Evolutionary conservation across 2,113 vertebrate genomes (phyloP).

Genomic region (Cyanoramphus novaezelandiae): DNA sequence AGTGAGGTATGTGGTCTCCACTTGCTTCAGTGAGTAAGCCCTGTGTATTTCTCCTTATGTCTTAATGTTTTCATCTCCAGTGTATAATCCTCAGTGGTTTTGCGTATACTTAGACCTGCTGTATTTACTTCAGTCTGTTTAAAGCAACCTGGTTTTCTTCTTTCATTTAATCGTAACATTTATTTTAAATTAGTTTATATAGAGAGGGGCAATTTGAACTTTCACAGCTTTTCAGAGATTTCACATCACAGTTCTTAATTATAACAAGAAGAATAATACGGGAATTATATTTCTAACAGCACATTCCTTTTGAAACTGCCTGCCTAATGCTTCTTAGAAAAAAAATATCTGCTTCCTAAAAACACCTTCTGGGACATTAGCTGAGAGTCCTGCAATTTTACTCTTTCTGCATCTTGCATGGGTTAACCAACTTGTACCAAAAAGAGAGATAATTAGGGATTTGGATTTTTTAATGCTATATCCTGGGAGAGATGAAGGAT

Average conservation of each 20-base stretch:
- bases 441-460: neutral
- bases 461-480: neutral
- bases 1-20: neutral
- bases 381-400: neutral
- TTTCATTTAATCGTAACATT: neutral
- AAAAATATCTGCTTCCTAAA: neutral
- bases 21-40: neutral
- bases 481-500: neutral
- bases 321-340: neutral
- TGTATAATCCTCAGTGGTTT: neutral
- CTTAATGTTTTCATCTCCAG: neutral
- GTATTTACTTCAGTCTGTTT: neutral
- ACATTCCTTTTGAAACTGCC: neutral
- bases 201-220: neutral
- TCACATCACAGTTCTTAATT: neutral
- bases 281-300: neutral
- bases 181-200: neutral
- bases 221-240: neutral
- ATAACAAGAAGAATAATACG: neutral
- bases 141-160: neutral
- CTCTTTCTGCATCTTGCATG: neutral
- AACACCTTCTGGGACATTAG: neutral
- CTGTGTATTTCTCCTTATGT: neutral
- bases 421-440: neutral
- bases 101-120: neutral